These are phyloP conservation scores for Eudorcas thomsonii DNA, from an alignment of 2,113 vertebrate species.

Conservation along the genomic window DNA sequence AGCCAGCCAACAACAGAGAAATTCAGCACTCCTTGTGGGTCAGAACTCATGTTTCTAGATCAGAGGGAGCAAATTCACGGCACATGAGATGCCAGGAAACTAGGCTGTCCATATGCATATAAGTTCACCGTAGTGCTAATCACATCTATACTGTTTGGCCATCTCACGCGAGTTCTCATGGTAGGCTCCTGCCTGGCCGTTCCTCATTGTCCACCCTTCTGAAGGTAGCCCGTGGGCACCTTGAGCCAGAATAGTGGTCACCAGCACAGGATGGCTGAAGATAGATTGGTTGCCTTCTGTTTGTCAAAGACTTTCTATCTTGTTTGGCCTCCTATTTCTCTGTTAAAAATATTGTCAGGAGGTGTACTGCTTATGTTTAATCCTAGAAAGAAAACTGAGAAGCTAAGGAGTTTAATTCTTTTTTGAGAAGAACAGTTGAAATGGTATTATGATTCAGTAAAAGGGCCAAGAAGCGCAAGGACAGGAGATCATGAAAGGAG, in stretches of 20 bases:
- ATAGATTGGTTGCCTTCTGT: not conserved
- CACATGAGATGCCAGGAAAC: not conserved
- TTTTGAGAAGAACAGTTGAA: not conserved
- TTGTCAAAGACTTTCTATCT: not conserved
- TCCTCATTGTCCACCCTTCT: not conserved
- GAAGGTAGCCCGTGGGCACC: not conserved
- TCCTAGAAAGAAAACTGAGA: not conserved
- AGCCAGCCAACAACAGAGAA: not conserved
- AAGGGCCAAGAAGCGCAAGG: not conserved
- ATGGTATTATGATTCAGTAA: not conserved
- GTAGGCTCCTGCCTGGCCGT: not conserved
- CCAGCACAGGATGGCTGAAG: not conserved
- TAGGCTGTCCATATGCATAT: not conserved
- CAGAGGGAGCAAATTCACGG: not conserved
- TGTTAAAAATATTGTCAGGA: not conserved
- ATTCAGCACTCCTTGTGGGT: not conserved
- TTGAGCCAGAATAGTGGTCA: not conserved
- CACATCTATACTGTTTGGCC: not conserved
- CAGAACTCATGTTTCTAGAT: not conserved
- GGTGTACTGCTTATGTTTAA: not conserved
- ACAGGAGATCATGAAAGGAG: not conserved
- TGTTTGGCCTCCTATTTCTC: not conserved
- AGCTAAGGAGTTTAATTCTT: not conserved
- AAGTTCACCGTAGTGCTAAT: not conserved
- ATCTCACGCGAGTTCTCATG: not conserved